Evolutionary conservation across 2,113 vertebrate species (phyloP).

Genomic region (Serinus canaria): DNA sequence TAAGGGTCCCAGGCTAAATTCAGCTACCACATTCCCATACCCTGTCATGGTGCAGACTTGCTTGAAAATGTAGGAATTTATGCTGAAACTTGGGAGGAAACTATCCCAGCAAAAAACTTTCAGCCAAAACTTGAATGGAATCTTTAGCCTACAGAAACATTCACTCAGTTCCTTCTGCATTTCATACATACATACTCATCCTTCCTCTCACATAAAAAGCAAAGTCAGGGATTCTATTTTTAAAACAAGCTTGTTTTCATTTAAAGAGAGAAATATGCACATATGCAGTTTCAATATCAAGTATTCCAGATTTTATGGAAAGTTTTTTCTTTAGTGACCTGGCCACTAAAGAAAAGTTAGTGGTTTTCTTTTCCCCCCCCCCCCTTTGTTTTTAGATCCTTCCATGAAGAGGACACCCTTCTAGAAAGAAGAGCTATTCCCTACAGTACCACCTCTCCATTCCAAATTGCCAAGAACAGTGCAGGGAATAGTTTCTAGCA

Average conservation of each 20-base stretch:
- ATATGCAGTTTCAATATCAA: not conserved
- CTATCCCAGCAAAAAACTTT: not conserved
- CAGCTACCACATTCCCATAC: not conserved
- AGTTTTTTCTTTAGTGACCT: not conserved
- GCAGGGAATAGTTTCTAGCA: not conserved
- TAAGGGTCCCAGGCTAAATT: not conserved
- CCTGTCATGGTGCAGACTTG: not conserved
- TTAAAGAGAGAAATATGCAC: not conserved
- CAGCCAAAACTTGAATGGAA: not conserved
- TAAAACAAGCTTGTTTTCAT: not conserved
- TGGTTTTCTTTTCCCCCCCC: rapidly evolving
- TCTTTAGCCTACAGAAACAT: not conserved
- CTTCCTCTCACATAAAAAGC: not conserved
- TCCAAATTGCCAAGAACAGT: not conserved
- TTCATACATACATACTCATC: not conserved
- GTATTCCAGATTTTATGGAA: not conserved
- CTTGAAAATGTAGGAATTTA: not conserved
- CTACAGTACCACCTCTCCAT: not conserved
- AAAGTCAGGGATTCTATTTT: not conserved
- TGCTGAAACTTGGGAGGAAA: not conserved
- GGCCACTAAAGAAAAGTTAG: not conserved
- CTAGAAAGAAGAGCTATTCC: not conserved
- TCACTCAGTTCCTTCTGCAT: not conserved
- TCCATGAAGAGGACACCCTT: not conserved
- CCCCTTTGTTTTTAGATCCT: not conserved